Evolutionary conservation across 2,113 vertebrate species (phyloP), one percentile per base, ranked within the genome.

Genomic region (Eurystomus gularis): DNA sequence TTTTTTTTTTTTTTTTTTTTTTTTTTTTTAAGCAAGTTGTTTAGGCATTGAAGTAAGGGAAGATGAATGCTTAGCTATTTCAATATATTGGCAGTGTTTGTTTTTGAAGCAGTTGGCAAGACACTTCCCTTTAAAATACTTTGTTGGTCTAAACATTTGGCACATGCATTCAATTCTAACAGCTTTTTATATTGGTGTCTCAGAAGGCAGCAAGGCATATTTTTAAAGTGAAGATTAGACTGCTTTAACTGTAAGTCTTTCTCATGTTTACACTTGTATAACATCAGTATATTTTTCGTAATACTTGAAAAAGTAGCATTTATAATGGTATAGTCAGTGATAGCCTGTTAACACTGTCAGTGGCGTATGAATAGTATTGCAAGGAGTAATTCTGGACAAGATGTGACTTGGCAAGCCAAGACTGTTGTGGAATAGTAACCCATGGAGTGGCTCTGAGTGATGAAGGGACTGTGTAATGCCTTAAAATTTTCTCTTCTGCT

Each of bases 291-390:
- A 26, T 33, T 65, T 72, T 86, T 70, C 26, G 51, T 42, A 82
- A 7, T 88, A 54, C 11, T 39, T 39, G 52, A 52, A 69, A 64
- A 54, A 58, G 11, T 31, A 69, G 24, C 26, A 10, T 69, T 82
- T 68, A 54, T 23, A 58, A 58, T 12, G 25, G 6, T 57, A 15
- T 19, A 62, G 35, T n/a, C 51, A 78, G 19, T 16, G 31, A 44
- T 10, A 73, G 17, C 40, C 35, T 29, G n/a, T 46, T 54, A 69
- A 51, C 10, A n/a, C 12, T 62, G 21, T 46, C 33, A 52, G 31
- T 5, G 7, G 61, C 0, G 0, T 46, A 26, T 26, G n/a, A 60
- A 39, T 10, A 46, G 57, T 33, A 42, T 13, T 71, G n/a, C 35
- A 52, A 48, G 69, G n/a, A 58, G 21, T 44, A 81, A 39, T 10